Evolutionary conservation across 2,888 invertebrate species (phyloP).

Genomic region (Cataglyphis livida): DNA sequence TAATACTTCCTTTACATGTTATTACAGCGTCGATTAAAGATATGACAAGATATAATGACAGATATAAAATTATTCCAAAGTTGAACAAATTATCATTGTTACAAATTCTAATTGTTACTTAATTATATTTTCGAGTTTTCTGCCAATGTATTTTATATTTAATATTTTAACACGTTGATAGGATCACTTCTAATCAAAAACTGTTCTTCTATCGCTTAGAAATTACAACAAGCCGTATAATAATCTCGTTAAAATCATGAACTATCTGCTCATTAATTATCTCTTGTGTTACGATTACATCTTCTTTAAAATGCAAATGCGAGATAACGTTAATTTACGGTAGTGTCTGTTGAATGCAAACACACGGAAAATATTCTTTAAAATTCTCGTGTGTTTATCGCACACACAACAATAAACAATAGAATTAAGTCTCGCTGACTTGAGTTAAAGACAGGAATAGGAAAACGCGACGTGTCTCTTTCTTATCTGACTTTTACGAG

Average conservation of each 20-base stretch:
- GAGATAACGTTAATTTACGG: neutral
- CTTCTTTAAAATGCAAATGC: neutral
- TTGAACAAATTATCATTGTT: neutral
- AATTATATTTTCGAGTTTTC: neutral
- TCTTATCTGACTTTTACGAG: constrained; percentile 29
- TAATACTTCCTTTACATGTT: neutral
- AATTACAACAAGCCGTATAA: neutral
- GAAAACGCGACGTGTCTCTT: constrained; percentile 25
- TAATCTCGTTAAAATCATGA: constrained; percentile 12
- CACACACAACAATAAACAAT: constrained; percentile 28
- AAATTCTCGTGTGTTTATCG: neutral
- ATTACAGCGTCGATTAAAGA: neutral
- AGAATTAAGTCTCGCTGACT: constrained; percentile 22
- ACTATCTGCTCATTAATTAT: too few relatives aligned
- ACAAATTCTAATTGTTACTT: neutral
- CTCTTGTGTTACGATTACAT: neutral
- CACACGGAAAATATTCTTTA: neutral
- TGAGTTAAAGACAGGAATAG: constrained; percentile 25
- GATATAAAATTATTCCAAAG: neutral
- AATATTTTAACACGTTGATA: neutral
- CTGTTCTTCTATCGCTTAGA: neutral
- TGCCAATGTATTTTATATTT: neutral
- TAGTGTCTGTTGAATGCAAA: neutral
- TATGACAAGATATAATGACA: neutral
- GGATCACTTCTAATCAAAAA: neutral